Evolutionary conservation across 2,797 vertebrate species (phyloP).

Genomic region (Lepus oiostolus): DNA sequence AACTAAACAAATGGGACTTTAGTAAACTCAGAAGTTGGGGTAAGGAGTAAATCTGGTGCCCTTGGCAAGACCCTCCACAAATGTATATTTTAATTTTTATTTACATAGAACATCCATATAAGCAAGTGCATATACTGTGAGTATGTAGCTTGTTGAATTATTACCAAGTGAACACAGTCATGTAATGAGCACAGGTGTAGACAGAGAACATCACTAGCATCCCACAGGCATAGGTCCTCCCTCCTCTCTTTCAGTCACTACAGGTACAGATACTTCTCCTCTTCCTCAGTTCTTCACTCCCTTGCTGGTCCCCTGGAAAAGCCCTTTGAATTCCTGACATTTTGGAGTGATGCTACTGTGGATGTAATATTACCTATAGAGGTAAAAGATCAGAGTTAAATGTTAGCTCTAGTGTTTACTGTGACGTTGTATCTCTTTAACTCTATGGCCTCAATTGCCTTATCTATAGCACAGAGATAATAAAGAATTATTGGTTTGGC

Average conservation of each 20-base stretch:
- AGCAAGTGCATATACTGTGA: not conserved
- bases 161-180: not conserved
- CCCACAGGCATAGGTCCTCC: fast-evolving
- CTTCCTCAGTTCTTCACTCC: fast-evolving
- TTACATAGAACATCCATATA: not conserved
- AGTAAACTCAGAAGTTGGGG: too few species aligned
- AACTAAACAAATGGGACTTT: too few species aligned
- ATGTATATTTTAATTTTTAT: not conserved
- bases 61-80: not conserved
- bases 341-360: not conserved
- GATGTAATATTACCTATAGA: not conserved
- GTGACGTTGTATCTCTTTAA: not conserved
- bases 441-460: not conserved
- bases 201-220: not conserved
- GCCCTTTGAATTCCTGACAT: not conserved
- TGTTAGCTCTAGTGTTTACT: slow-evolving; percentile 40
- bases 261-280: not conserved
- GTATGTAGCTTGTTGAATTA: not conserved
- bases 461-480: not conserved
- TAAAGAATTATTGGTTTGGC: slow-evolving; percentile 26
- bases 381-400: not conserved
- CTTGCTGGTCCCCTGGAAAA: not conserved
- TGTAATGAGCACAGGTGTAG: not conserved
- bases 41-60: not conserved
- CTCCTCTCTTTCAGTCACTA: not conserved